Evolutionary conservation across 2,113 vertebrate species (phyloP).

Genomic region (Dinomys branickii): DNA sequence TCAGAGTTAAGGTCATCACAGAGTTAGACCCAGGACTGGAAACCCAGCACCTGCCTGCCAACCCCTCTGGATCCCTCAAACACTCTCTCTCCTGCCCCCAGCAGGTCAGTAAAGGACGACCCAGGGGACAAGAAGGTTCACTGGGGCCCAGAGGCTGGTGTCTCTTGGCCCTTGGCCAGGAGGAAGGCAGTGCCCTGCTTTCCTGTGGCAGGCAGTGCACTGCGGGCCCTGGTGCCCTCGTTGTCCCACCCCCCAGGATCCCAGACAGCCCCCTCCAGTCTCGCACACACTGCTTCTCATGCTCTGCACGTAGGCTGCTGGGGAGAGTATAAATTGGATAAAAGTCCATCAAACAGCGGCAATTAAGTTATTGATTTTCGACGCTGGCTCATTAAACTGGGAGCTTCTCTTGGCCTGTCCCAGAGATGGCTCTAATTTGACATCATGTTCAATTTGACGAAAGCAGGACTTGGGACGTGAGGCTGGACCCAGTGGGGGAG

Average conservation of each 20-base stretch:
- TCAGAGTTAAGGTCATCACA: not conserved
- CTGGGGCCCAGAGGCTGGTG: not conserved
- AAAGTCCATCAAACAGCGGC: constrained; percentile 87
- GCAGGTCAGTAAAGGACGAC: too few relatives aligned
- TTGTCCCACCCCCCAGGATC: not conserved
- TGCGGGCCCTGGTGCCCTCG: constrained; percentile 5
- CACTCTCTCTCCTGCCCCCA: not conserved
- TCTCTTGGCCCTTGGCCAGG: not conserved
- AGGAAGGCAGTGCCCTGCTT: not conserved
- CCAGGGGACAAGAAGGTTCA: not conserved
- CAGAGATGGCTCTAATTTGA: constrained; percentile 86
- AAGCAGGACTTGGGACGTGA: constrained; percentile 77
- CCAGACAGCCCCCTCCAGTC: constrained; percentile 40
- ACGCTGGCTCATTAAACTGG: constrained; percentile 87
- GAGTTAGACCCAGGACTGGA: not conserved
- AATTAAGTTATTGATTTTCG: constrained; percentile 90
- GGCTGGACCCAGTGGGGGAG: constrained; percentile 43
- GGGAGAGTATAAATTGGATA: constrained; percentile 86
- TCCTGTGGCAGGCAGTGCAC: not conserved
- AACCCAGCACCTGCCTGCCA: not conserved
- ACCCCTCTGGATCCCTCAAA: not conserved
- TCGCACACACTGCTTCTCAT: constrained; percentile 70
- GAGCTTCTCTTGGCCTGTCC: constrained; percentile 83
- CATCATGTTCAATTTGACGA: constrained; percentile 88
- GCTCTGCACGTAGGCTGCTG: constrained; percentile 83